Evolutionary conservation across 2,888 invertebrate species (phyloP), one percentile per base, ranked within the genome.

Genomic region (Hoplodrina blanda): DNA sequence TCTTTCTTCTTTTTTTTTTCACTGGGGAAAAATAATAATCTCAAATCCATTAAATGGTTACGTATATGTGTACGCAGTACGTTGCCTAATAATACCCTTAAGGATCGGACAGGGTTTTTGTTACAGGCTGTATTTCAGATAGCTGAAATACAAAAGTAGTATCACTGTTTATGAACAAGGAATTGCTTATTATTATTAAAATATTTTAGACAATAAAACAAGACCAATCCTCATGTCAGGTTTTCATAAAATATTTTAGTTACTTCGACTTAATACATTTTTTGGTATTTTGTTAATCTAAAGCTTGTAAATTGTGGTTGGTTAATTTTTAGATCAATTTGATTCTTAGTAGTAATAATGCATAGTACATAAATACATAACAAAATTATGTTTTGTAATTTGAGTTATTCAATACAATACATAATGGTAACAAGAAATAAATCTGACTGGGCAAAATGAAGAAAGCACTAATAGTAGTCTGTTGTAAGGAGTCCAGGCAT

Each of bases 101-200:
- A n/a, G n/a, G n/a, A n/a, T n/a, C n/a, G n/a, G n/a, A n/a, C n/a
- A n/a, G n/a, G n/a, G n/a, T n/a, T n/a, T n/a, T n/a, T n/a, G n/a
- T n/a, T n/a, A n/a, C n/a, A n/a, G n/a, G n/a, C 13, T 41, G 13
- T 50, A 44, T 30, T 46, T 65, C 5, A 59, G 41, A 60, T 72
- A 72, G 54, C 10, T 41, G 13, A 62, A 44, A 20, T 19, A 60
- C 20, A 57, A 20, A 54, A 46, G 25, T 11, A 46, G 7, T 64
- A 49, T 41, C 20, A 50, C 30, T 65, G 15, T 60, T 13, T 15
- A 57, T 33, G 20, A 65, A 41, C 33, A 66, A 62, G 62, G 64
- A 54, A 15, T 49, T 65, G 41, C 20, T 30, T 49, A 44, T 15
- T 63, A 20, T 4, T 13, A 6, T 62, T 55, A 11, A 37, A 17